A percentile compares a stretch with the other conserved stretches of the same genome.
Evolutionary conservation across 2,797 vertebrate genomes (phyloP).

Genomic region (Tokudaia muenninki): DNA sequence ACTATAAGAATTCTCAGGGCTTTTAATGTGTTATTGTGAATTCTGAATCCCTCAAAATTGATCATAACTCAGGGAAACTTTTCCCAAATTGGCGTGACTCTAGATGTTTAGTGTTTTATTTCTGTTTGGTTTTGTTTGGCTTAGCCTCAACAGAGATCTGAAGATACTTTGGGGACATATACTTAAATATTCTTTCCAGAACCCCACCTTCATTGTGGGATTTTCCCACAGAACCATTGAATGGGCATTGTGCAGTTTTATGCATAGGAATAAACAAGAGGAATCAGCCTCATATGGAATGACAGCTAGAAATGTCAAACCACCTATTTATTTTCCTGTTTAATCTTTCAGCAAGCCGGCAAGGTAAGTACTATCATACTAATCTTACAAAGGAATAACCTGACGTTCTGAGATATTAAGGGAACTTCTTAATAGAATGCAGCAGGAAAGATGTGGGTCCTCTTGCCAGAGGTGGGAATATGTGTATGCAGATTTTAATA

Average conservation of each 20-base stretch:
- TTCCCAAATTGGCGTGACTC: not conserved
- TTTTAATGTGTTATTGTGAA: slow-evolving; percentile 7
- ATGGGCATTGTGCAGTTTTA: not conserved
- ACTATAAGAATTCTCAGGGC: not conserved
- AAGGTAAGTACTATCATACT: not conserved
- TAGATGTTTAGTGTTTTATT: not conserved
- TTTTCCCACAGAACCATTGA: not conserved
- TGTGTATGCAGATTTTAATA: slow-evolving; percentile 27
- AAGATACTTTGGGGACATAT: not conserved
- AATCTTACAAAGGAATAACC: not conserved
- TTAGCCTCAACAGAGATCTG: not conserved
- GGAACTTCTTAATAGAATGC: slow-evolving; percentile 14
- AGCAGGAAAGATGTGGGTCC: not conserved
- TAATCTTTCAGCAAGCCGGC: not conserved
- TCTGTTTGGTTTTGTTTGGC: not conserved
- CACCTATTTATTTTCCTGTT: not conserved
- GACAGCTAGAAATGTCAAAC: not conserved
- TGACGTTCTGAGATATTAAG: slow-evolving; percentile 33
- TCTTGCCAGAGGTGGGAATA: not conserved
- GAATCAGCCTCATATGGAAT: not conserved
- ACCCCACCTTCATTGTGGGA: not conserved
- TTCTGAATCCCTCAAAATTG: not conserved
- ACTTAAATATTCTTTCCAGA: not conserved
- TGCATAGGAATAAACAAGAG: not conserved
- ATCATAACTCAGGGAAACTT: not conserved